phyloP scores from a whole-genome alignment of 2,113 vertebrate species.

The Pachyramphus minor region DNA sequence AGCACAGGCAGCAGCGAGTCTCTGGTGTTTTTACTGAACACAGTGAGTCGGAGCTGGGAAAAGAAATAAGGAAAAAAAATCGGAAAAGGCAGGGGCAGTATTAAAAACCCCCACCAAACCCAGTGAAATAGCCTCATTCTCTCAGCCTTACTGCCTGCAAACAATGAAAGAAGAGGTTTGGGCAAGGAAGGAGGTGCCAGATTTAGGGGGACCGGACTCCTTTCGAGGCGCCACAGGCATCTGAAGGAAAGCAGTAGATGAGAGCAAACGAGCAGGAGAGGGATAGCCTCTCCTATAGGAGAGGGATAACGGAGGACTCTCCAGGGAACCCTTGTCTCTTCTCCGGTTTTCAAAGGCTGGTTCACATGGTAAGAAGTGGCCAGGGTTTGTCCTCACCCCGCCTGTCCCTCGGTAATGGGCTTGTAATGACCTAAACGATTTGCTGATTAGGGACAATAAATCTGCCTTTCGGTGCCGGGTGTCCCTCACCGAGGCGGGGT shows the following conservation, averaged over 20 bases:
- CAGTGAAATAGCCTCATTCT: not conserved
- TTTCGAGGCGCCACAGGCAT: not conserved
- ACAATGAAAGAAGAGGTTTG: not conserved
- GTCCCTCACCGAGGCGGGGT: not conserved
- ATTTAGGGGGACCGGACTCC: not conserved
- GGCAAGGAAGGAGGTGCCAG: not conserved
- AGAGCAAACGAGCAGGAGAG: not conserved
- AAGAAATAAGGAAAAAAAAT: not conserved
- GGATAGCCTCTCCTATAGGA: not conserved
- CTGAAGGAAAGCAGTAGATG: not conserved
- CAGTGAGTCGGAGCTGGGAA: not conserved
- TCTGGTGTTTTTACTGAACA: not conserved
- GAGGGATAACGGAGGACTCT: not conserved
- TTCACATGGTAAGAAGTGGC: conserved; percentile 65
- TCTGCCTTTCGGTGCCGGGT: conserved; percentile 74
- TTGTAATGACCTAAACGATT: conserved; percentile 90
- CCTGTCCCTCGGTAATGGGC: conserved; percentile 83
- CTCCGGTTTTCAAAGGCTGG: conserved; percentile 63
- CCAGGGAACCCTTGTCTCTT: conserved; percentile 25
- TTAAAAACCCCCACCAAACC: not conserved
- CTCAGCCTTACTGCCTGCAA: not conserved
- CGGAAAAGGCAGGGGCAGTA: fast-evolving
- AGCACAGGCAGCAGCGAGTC: not conserved
- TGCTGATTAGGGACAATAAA: conserved; percentile 91
- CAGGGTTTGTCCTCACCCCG: conserved; percentile 54